phyloP scores from a whole-genome alignment of 2,113 vertebrate genomes.

The Tauraco erythrolophus region DNA sequence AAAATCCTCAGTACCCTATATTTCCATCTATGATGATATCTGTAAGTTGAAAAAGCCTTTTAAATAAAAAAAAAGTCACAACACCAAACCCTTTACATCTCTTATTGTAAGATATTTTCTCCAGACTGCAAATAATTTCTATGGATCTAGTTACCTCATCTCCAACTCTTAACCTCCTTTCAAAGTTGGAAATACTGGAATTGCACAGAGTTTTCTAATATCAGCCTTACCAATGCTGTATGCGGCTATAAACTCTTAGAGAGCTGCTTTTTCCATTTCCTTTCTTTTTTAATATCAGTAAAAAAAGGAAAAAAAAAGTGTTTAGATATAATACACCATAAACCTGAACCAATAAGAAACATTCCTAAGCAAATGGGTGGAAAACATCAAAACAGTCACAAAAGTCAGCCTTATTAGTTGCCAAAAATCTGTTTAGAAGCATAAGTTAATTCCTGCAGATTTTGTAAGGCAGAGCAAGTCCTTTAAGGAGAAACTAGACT shows the following conservation, averaged over 20 bases:
- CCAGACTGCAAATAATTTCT: background rate
- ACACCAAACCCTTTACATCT: background rate
- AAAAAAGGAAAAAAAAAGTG: background rate
- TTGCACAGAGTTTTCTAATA: background rate
- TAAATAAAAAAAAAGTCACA: background rate
- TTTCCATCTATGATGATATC: background rate
- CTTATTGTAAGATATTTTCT: background rate
- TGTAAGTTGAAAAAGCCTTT: background rate
- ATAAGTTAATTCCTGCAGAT: background rate
- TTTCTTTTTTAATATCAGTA: background rate
- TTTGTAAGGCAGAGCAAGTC: background rate
- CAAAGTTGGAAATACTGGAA: background rate
- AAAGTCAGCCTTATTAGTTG: background rate
- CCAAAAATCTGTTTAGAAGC: background rate
- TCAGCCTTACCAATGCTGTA: background rate
- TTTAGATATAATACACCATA: background rate
- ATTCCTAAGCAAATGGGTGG: background rate
- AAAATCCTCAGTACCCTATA: background rate
- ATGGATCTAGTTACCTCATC: background rate
- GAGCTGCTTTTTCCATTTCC: background rate
- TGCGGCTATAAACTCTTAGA: background rate
- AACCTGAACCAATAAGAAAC: background rate
- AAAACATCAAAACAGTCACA: background rate
- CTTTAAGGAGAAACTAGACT: background rate
- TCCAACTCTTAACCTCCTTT: background rate